Percentiles rank a stretch among this genome's conserved stretches.
Conservation (phyloP, 92 coral and sea anemone genomes). For the Actinostola sp. region DNA sequence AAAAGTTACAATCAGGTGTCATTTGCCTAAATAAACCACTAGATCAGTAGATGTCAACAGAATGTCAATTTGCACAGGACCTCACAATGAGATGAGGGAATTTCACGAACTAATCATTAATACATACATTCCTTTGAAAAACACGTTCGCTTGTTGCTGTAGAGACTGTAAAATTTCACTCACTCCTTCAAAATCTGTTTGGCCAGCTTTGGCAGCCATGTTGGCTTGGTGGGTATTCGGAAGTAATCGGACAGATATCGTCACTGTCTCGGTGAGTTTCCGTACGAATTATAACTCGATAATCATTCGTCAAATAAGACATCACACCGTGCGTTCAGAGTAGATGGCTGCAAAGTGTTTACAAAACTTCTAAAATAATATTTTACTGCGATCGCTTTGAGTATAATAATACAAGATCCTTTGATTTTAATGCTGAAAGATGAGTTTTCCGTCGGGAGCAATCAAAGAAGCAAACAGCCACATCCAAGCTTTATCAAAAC, state of each 20-base stretch:
- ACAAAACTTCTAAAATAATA: not conserved
- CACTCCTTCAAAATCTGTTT: conserved; percentile 66
- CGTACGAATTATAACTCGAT: not conserved
- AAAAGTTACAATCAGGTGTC: conserved; percentile 49
- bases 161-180: conserved; percentile 71
- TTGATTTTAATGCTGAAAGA: conserved; percentile 10
- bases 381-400: not conserved
- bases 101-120: not conserved
- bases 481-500: conserved; percentile 75
- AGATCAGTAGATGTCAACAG: not conserved
- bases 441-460: conserved; percentile 81
- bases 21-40: conserved; percentile 48
- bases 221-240: conserved; percentile 18
- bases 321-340: no score
- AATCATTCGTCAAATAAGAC: no score
- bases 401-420: not conserved
- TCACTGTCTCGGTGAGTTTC: not conserved
- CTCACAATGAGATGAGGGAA: not conserved
- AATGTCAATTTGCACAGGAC: not conserved
- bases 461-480: conserved; percentile 95
- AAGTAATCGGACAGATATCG: not conserved
- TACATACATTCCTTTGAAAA: conserved; percentile 93
- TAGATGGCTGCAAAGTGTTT: not conserved
- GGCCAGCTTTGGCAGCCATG: conserved; percentile 55
- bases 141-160: conserved; percentile 84